Percentiles rank a stretch among this genome's conserved stretches.
phyloP scores from a whole-genome alignment of 2,888 invertebrate genomes.

The Alcis repandata region DNA sequence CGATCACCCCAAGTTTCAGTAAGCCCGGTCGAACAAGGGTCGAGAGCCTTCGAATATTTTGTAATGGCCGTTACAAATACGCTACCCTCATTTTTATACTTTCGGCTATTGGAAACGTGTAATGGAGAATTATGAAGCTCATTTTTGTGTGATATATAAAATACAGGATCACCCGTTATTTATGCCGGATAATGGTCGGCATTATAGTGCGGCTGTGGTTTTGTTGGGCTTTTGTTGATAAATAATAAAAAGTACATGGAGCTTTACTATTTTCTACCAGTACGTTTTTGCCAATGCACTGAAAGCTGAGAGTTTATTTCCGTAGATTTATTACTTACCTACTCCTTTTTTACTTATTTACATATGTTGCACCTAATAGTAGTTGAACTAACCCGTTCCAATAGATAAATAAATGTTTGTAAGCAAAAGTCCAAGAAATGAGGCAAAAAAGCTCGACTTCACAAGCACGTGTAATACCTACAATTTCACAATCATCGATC shows the following conservation, averaged over 20 bases:
- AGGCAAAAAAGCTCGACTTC: slow-evolving; percentile 15
- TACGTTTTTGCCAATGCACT: too few species aligned
- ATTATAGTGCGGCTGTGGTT: slow-evolving; percentile 27
- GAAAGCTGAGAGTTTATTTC: too few species aligned
- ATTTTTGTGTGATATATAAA: slow-evolving; percentile 49
- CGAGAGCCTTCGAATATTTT: slow-evolving; percentile 67
- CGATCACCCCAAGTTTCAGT: slow-evolving; percentile 68
- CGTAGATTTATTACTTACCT: too few species aligned
- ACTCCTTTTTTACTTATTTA: too few species aligned
- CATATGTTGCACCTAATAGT: too few species aligned
- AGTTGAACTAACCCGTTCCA: too few species aligned
- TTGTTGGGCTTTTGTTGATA: slow-evolving; percentile 1
- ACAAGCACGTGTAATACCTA: slow-evolving; percentile 55
- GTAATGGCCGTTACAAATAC: slow-evolving; percentile 68
- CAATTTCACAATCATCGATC: slow-evolving; percentile 70
- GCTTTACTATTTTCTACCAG: neutral
- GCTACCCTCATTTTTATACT: slow-evolving; percentile 60
- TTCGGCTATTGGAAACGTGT: slow-evolving; percentile 58
- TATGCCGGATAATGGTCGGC: slow-evolving; percentile 26
- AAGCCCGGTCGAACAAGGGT: slow-evolving; percentile 72
- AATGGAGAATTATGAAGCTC: slow-evolving; percentile 55
- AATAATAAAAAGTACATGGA: neutral
- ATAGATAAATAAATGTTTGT: too few species aligned
- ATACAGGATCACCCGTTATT: slow-evolving; percentile 30
- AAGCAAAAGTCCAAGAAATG: too few species aligned